phyloP scores from a whole-genome alignment of 1,140 invertebrate species.

The Scylla paramamosain region DNA sequence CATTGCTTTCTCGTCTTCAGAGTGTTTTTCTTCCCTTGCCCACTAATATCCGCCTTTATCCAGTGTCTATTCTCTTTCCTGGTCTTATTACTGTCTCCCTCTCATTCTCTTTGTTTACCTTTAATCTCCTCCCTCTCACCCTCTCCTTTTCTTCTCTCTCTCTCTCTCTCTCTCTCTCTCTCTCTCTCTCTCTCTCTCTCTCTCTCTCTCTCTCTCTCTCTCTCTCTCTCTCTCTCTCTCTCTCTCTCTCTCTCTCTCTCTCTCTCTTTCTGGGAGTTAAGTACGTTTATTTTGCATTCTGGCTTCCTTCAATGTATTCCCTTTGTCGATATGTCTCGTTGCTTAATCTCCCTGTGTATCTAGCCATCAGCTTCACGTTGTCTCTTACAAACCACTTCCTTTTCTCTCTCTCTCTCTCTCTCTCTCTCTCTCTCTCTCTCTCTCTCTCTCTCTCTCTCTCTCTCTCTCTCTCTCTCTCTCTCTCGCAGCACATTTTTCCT shows the following conservation, averaged over 20 bases:
- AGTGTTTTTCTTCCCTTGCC: background rate
- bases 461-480: no score
- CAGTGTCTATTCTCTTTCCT: conserved; percentile 6
- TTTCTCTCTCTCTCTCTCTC: no score
- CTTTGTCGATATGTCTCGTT: conserved; percentile 10
- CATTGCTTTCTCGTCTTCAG: background rate
- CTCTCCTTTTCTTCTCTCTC: no score
- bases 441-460: no score
- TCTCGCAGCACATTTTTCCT: no score
- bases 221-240: background rate
- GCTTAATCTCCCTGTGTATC: background rate
- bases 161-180: background rate
- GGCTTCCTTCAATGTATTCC: background rate
- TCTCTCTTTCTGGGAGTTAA: background rate
- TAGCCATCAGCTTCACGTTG: background rate
- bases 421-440: no score
- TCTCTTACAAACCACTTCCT: no score
- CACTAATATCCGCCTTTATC: background rate
- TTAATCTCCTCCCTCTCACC: background rate
- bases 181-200: background rate
- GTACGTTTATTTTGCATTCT: background rate
- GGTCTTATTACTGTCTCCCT: background rate
- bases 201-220: background rate
- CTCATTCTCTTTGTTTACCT: background rate
- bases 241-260: background rate